phyloP scores from a whole-genome alignment of 1,140 invertebrate genomes.

The Portunus trituberculatus region DNA sequence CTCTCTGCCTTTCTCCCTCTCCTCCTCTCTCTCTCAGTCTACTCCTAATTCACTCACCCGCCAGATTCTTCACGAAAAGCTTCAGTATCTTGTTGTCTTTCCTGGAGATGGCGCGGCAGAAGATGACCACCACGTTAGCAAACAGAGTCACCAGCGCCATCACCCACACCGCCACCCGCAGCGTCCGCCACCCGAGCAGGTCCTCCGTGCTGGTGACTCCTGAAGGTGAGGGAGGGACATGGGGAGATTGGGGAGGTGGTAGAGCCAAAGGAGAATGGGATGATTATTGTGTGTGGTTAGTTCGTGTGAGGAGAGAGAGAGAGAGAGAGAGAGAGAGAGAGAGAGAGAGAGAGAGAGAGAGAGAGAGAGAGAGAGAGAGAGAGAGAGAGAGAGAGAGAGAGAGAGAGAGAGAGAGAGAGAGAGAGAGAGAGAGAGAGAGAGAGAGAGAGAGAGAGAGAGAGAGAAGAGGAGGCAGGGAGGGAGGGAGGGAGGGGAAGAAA shows the following conservation, averaged over 20 bases:
- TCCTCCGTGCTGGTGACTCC: constrained; percentile 80
- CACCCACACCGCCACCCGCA: constrained; percentile 88
- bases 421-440: neutral
- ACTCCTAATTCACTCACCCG: constrained; percentile 81
- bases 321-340: no score
- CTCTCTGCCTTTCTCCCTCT: neutral
- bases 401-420: neutral
- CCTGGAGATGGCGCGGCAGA: constrained; percentile 82
- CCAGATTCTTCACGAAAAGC: constrained; percentile 87
- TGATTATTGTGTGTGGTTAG: neutral
- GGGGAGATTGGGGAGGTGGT: neutral
- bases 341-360: no score
- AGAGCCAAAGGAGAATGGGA: neutral
- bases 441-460: neutral
- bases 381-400: no score
- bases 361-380: no score
- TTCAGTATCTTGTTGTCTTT: constrained; percentile 81
- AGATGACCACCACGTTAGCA: constrained; percentile 87
- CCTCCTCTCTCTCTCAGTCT: neutral
- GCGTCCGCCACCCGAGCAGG: constrained; percentile 84
- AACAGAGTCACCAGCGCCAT: constrained; percentile 85
- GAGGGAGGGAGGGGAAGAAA: neutral
- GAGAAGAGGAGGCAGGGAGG: neutral
- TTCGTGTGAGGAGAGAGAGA: neutral
- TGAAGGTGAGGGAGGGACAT: neutral